Conservation (phyloP, 1,140 invertebrate genomes). For the Penaeus chinensis region DNA sequence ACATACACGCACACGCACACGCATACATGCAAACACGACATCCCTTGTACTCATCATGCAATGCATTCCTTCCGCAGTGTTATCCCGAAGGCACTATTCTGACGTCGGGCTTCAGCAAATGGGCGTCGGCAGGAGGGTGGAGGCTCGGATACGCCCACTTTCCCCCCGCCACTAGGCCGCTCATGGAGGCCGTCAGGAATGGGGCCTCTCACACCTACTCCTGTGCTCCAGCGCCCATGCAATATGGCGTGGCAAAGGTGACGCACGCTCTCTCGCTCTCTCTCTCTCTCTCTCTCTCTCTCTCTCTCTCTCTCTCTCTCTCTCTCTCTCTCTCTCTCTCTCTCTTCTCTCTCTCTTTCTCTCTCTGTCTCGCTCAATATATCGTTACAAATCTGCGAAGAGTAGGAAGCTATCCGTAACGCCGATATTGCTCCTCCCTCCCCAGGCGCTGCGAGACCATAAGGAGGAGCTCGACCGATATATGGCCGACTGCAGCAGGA, state of each 20-base stretch:
- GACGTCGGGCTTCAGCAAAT: slow-evolving; percentile 61
- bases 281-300: slow-evolving; percentile 29
- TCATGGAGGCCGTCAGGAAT: slow-evolving; percentile 40
- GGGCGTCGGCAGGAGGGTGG: slow-evolving; percentile 62
- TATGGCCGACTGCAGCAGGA: too few relatives aligned
- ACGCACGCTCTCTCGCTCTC: slow-evolving; percentile 6
- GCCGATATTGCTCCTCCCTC: too few relatives aligned
- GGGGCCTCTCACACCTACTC: slow-evolving; percentile 62
- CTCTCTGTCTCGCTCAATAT: too few relatives aligned
- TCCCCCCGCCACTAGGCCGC: slow-evolving; percentile 27
- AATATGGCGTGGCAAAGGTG: slow-evolving; percentile 58
- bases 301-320: neutral
- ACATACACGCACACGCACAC: too few relatives aligned
- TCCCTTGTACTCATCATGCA: too few relatives aligned
- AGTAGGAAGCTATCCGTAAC: too few relatives aligned
- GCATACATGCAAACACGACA: too few relatives aligned
- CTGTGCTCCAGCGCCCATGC: slow-evolving; percentile 62
- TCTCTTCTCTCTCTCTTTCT: too few relatives aligned
- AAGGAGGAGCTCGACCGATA: too few relatives aligned
- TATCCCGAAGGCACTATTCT: slow-evolving; percentile 63
- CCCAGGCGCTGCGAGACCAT: too few relatives aligned
- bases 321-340: too few relatives aligned
- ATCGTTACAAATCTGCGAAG: too few relatives aligned
- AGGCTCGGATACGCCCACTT: slow-evolving; percentile 62
- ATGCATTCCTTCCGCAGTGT: slow-evolving; percentile 24